Base-by-base conservation (phyloP, 2,113 vertebrate genomes). In the Festucalex cinctus region DNA sequence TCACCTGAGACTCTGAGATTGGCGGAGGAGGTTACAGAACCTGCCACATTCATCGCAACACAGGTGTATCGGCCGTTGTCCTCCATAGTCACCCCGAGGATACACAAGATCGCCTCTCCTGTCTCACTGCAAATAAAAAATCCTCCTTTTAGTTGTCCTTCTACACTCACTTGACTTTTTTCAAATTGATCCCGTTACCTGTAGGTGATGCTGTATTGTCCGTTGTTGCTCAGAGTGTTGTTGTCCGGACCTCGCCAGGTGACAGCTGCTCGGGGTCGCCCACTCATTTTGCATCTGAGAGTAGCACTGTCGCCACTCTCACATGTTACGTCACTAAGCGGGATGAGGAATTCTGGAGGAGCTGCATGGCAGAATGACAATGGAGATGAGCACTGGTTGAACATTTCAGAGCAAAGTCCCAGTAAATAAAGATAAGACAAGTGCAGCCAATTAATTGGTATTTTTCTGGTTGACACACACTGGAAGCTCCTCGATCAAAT, bases 181-280 rank as follows among this genome's bases (percentile, higher is more conserved):
- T 7, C 41, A 57, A 1, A 32, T 12, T 3, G 6, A 56, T 56
- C 2, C 9, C 1, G n/a, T 48, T 84, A 96, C 97, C 96, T 99
- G 93, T 94, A 95, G 0, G 88, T 93, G 85, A 97, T 92, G 90
- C 93, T 95, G 92, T 93, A 93, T 84, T 91, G 95, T 44, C 93
- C 91, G 1, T 94, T 91, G 91, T 89, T 97, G 88, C 84, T 93
- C 80, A 98, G 88, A 66, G 88, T 89, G 79, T 85, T 92, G 82
- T 95, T 93, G 83, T 96, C 95, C 13, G 96, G 96, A 83, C 96
- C 95, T 20, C 94, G 95, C 97, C 97, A 99, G 60, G 94, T 93
- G 84, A 98, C 62, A 0, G 93, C 92, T 88, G 95, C 94, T 85
- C 93, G 95, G 63, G 95, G 95, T 66, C 94, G 95, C 83, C 95